phyloP scores from a whole-genome alignment of 2,113 vertebrate genomes.

The Macquaria australasica region DNA sequence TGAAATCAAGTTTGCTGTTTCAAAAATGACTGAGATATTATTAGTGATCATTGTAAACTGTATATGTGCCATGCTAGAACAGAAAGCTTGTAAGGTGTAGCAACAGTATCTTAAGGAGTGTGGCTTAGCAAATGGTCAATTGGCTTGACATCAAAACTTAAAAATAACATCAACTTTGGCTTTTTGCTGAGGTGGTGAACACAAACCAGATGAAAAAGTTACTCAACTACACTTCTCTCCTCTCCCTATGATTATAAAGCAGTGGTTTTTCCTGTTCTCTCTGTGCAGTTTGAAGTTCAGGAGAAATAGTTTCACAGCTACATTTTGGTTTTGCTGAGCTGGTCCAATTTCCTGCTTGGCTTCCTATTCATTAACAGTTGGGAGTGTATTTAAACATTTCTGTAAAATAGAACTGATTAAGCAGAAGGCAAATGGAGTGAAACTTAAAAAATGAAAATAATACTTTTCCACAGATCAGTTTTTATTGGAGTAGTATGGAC shows the following conservation, averaged over 20 bases:
- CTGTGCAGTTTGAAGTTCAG: conserved; percentile 10
- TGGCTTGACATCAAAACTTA: too few relatives aligned
- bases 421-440: conserved; percentile 39
- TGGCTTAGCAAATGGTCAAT: not conserved
- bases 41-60: too few relatives aligned
- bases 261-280: conserved; percentile 1
- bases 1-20: too few relatives aligned
- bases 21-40: too few relatives aligned
- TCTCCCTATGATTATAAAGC: not conserved
- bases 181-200: not conserved
- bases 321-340: conserved; percentile 58
- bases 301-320: conserved; percentile 16
- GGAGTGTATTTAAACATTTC: conserved; percentile 39
- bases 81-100: not conserved
- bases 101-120: not conserved
- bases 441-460: conserved; percentile 27
- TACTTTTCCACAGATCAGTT: conserved; percentile 11
- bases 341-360: conserved; percentile 62
- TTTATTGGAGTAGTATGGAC: conserved; percentile 1
- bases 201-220: not conserved
- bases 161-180: not conserved
- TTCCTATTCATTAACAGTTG: conserved; percentile 61
- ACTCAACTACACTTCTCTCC: not conserved
- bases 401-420: conserved; percentile 50
- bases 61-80: not conserved